Conservation (phyloP, 2,113 vertebrate species). For the Lanius collurio region DNA sequence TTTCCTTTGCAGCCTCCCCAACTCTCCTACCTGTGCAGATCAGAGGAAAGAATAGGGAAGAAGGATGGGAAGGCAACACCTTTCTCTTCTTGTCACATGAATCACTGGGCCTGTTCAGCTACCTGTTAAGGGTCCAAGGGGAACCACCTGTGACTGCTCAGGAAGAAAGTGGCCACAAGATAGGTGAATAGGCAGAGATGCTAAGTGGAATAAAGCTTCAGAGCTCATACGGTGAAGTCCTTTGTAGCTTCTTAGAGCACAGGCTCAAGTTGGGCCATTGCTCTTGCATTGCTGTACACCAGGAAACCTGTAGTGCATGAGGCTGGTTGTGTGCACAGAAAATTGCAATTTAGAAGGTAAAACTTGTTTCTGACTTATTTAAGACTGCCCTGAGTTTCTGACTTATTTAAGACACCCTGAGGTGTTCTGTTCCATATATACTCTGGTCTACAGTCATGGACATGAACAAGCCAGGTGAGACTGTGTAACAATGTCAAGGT, state of each 20-base stretch:
- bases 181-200: background rate
- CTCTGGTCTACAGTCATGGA: fast-evolving
- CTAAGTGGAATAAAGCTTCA: background rate
- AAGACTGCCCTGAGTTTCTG: background rate
- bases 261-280: background rate
- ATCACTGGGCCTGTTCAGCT: background rate
- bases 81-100: fast-evolving
- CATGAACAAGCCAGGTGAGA: too few relatives aligned
- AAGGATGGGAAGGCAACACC: background rate
- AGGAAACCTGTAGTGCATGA: fast-evolving
- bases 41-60: background rate
- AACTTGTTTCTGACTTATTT: background rate
- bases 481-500: background rate
- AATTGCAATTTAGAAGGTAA: too few relatives aligned
- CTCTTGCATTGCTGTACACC: background rate
- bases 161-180: background rate
- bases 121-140: fast-evolving
- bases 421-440: background rate
- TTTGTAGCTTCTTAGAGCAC: background rate
- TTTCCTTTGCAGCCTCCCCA: background rate
- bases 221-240: fast-evolving
- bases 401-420: background rate
- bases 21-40: background rate
- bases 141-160: background rate
- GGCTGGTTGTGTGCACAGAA: background rate